These are phyloP conservation scores for Danio choprae DNA, from an alignment of 2,797 vertebrate genomes.

Conservation along the genomic window DNA sequence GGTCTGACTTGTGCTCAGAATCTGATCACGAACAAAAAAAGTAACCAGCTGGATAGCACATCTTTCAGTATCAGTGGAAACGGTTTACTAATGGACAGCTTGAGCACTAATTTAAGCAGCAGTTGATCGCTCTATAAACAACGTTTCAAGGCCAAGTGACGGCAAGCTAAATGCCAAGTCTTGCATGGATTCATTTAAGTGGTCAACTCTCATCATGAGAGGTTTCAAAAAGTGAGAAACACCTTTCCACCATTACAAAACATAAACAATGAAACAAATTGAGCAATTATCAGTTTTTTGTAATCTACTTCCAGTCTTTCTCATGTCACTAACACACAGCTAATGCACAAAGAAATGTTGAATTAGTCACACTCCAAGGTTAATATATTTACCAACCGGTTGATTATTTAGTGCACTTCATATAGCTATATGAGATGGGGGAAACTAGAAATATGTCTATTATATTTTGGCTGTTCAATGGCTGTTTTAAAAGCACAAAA, in stretches of 20 bases:
- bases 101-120: conserved; percentile 31
- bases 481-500: neutral
- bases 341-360: conserved; percentile 1
- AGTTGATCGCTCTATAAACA: conserved; percentile 12
- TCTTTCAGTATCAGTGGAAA: conserved; percentile 2
- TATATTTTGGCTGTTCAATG: conserved; percentile 3
- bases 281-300: neutral
- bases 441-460: neutral
- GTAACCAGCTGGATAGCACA: conserved; percentile 49
- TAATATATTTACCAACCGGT: conserved; percentile 34
- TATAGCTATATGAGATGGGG: neutral
- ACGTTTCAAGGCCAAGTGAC: conserved; percentile 9
- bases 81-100: conserved; percentile 17
- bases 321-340: neutral
- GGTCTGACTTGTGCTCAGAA: neutral
- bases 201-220: neutral
- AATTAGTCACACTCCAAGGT: conserved; percentile 24
- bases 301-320: conserved; percentile 14
- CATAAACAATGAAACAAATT: conserved; percentile 1
- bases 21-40: conserved; percentile 16
- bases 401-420: neutral
- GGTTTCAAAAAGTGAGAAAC: neutral
- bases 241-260: neutral
- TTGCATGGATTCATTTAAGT: neutral
- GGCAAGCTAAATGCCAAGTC: neutral